Base-by-base conservation (phyloP, 37 sponge, comb jelly and placozoan species). In the Spongilla lacustris region DNA sequence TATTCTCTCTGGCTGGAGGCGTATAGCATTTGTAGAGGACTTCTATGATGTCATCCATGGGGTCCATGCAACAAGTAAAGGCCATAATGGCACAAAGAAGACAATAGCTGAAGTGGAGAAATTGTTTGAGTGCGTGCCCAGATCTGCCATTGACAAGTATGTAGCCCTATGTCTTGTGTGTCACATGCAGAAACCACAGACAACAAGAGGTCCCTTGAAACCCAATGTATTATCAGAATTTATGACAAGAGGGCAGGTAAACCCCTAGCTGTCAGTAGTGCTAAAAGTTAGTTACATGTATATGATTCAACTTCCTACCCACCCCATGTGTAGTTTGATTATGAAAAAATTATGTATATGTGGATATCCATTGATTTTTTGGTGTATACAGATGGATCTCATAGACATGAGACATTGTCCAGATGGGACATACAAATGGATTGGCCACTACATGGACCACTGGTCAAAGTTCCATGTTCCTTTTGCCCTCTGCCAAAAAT, bases 371-470 rank as follows among this genome's bases (percentile, higher is more conserved):
- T 46, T 46, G 46, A 46, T 46, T 46, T 46, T 4, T 46, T n/a
- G 46, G 46, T 46, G 46, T n/a, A 46, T 46, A 46, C 46, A 89
- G 89, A 78, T 89, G 84, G 90, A 89, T 67, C 81, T 84, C 35
- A 84, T 84, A 41, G 90, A 89, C 49, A 87, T 89, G 90, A 3
- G 85, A 36, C 84, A 83, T 68, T n/a, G 76, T 4, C 90, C 90
- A 25, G 90, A 89, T 50, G 85, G 85, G 12, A 31, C 74, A 26
- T 89, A 84, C 76, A 32, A 84, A 31, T 89, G 90, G 85, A 84
- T 84, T 48, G 90, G 85, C 28, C 90, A 89, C 48, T 89, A 76
- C 82, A 89, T 89, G 85, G 90, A 89, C 70, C 90, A 89, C 81
- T 89, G 84, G 84, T 73, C 75, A 71, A 83, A 78, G 68, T 73